Evolutionary conservation across 1,140 invertebrate genomes (phyloP).

Genomic region (Aphidius ervi): DNA sequence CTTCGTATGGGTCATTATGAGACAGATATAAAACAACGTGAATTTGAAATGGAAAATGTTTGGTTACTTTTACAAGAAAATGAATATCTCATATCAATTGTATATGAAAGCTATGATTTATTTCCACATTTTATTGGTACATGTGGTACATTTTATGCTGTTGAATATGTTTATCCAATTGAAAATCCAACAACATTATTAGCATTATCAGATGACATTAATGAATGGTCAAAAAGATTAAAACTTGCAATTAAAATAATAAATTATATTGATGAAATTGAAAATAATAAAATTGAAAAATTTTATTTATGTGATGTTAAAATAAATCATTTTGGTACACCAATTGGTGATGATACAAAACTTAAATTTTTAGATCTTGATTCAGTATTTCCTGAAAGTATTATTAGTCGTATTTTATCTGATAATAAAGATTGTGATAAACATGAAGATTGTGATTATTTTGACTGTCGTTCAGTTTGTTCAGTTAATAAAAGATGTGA

Average conservation of each 20-base stretch:
- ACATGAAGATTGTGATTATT: constrained; percentile 62
- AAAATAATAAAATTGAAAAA: constrained; percentile 55
- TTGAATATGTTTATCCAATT: constrained; percentile 58
- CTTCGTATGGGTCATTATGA: constrained; percentile 48
- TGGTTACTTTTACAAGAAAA: constrained; percentile 63
- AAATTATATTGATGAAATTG: constrained; percentile 59
- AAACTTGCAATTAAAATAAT: constrained; percentile 59
- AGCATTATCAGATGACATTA: constrained; percentile 37
- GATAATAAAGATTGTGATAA: constrained; percentile 50
- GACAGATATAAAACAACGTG: constrained; percentile 39
- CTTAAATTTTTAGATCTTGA: constrained; percentile 62
- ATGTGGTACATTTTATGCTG: constrained; percentile 62
- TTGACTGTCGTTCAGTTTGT: constrained; percentile 62
- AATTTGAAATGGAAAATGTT: constrained; percentile 60
- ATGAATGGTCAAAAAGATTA: constrained; percentile 44
- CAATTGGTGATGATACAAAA: constrained; percentile 49
- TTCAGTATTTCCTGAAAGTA: constrained; percentile 51
- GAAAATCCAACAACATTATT: constrained; percentile 38
- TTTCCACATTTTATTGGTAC: constrained; percentile 65
- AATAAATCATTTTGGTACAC: constrained; percentile 62
- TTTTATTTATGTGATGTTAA: constrained; percentile 66
- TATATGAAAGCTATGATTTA: constrained; percentile 58
- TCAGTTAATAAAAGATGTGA: constrained; percentile 51
- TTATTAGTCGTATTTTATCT: constrained; percentile 48
- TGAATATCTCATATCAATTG: constrained; percentile 61